phyloP scores from a whole-genome alignment of 1,140 invertebrate species.

The Helicoverpa armigera region DNA sequence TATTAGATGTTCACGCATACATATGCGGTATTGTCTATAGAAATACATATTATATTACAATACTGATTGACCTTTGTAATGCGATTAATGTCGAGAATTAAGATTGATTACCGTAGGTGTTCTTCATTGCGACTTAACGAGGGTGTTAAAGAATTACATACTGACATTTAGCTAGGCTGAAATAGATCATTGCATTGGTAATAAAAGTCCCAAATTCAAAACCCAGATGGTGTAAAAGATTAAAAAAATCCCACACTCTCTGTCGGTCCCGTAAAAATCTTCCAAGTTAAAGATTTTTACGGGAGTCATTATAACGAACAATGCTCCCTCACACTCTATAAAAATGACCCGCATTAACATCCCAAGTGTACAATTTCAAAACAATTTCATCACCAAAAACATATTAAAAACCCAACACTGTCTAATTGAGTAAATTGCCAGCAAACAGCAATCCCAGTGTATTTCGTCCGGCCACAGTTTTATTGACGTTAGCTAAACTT shows the following conservation, averaged over 20 bases:
- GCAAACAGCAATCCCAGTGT: conserved; percentile 11
- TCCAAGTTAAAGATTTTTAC: too few species aligned
- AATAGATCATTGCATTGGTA: conserved; percentile 8
- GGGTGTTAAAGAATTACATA: background rate
- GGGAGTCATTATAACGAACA: too few species aligned
- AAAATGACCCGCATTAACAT: too few species aligned
- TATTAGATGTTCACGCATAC: background rate
- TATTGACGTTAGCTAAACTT: conserved; percentile 57
- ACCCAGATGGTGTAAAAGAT: too few species aligned
- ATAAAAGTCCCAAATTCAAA: background rate
- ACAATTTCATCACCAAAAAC: too few species aligned
- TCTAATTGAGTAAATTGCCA: background rate
- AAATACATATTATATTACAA: background rate
- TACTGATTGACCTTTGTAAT: conserved; percentile 18
- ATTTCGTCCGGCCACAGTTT: conserved; percentile 8
- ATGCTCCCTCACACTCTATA: too few species aligned
- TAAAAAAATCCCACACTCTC: too few species aligned
- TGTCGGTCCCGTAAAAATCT: too few species aligned
- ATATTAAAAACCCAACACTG: background rate
- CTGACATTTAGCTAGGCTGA: conserved; percentile 6
- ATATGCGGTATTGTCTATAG: background rate
- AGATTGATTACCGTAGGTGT: conserved; percentile 25
- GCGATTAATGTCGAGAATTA: conserved; percentile 21
- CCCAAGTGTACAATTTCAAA: too few species aligned
- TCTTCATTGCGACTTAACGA: background rate